Evolutionary conservation across 2,797 vertebrate genomes (phyloP), one percentile per base, ranked within the genome.

Genomic region (Mustela erminea): DNA sequence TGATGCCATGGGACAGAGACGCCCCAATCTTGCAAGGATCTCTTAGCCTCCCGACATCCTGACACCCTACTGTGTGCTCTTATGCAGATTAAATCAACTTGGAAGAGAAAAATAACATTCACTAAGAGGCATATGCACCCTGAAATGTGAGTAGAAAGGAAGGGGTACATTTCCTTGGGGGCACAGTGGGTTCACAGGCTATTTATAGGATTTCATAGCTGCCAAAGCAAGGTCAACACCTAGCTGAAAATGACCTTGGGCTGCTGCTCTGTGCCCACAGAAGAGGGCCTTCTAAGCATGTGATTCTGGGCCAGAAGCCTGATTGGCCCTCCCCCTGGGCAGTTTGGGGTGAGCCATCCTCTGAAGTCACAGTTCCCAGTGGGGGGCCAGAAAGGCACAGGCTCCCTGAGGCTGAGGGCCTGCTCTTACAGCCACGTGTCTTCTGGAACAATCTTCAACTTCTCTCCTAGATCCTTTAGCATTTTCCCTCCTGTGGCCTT

Each of bases 241-340:
- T 32, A 56, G 23, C 58, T 15, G 5, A 32, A 27, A 15, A 8
- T 20, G 2, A 3, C 3, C 23, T 13, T 18, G 0, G 35, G 17
- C 20, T 7, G 0, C 35, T 7, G 41, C 46, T 52, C 72, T 11
- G 58, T 3, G 35, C 27, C 41, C 29, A 43, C 38, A n/a, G 12
- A 49, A 41, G 14, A 29, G 46, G 29, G 23, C 27, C 49, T 21
- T 56, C 15, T 27, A 35, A 68, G 27, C 75, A 60, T 8, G 0
- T 11, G 62, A 21, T 23, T 64, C 46, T 20, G 23, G 35, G 13
- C 21, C 78, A 52, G n/a, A 1, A 0, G 25, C 38, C 60, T 1
- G 3, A 3, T 7, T 27, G 0, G 3, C 38, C 20, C 8, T 1
- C 0, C 25, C 18, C 66, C 15, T 5, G 2, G 12, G 25, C 70